Conservation (phyloP, 2,888 invertebrate genomes). For the Linnaemya tessellans region DNA sequence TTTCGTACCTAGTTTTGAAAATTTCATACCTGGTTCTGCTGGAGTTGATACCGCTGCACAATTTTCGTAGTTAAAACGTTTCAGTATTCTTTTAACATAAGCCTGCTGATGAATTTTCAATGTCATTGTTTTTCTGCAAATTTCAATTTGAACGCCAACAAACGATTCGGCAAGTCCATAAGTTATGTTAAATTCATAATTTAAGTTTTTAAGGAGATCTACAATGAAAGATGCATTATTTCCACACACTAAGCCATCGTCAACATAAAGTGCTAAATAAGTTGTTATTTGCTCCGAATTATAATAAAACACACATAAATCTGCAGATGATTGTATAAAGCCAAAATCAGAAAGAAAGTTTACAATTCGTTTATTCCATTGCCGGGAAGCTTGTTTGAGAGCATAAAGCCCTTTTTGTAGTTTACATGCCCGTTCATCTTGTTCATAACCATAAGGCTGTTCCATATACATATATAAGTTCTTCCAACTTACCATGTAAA, state of each 20-base stretch:
- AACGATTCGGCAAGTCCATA: conserved; percentile 47
- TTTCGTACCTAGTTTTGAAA: conserved; percentile 6
- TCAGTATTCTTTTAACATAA: conserved; percentile 28
- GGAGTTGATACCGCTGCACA: conserved; percentile 52
- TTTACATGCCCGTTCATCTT: conserved; percentile 64
- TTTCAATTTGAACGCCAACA: conserved; percentile 41
- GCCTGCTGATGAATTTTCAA: conserved; percentile 37
- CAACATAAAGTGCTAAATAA: too few relatives aligned
- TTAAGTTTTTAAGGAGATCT: conserved; percentile 11
- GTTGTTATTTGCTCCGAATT: too few relatives aligned
- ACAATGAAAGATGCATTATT: conserved; percentile 44
- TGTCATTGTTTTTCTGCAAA: conserved; percentile 16
- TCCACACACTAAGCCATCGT: conserved; percentile 73
- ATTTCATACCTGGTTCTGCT: conserved; percentile 35
- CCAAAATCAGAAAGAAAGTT: conserved; percentile 56
- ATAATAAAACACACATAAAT: too few relatives aligned
- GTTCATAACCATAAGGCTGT: conserved; percentile 70
- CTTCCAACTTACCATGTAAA: conserved; percentile 36
- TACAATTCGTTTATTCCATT: conserved; percentile 63
- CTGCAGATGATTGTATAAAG: conserved; percentile 67
- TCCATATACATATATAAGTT: conserved; percentile 66
- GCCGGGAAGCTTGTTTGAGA: conserved; percentile 65
- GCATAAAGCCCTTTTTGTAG: conserved; percentile 71
- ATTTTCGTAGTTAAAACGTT: conserved; percentile 46
- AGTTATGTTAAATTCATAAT: conserved; percentile 39